These are phyloP conservation scores for Sesia apiformis DNA, from an alignment of 2,888 invertebrate genomes.

Conservation along the genomic window DNA sequence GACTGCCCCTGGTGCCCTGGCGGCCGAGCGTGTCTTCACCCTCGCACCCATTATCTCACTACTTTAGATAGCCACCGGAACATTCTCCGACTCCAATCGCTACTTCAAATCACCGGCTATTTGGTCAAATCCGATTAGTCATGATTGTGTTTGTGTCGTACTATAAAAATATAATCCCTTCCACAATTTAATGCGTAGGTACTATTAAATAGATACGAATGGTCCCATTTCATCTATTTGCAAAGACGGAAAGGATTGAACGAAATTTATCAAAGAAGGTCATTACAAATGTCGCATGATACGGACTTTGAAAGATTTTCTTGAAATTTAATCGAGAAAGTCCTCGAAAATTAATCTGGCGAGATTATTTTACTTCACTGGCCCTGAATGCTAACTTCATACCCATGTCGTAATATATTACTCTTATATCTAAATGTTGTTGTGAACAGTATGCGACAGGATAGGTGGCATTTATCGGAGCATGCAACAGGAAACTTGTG, in stretches of 20 bases:
- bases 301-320: conserved; percentile 49
- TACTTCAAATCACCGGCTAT: conserved; percentile 66
- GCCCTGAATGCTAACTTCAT: conserved; percentile 2
- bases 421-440: conserved; percentile 4
- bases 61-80: conserved; percentile 71
- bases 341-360: conserved; percentile 44
- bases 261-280: conserved; percentile 44
- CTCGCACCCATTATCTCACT: conserved; percentile 70
- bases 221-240: conserved; percentile 14
- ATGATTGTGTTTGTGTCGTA: conserved; percentile 66
- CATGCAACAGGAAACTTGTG: conserved; percentile 38
- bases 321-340: conserved; percentile 48
- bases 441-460: conserved; percentile 7
- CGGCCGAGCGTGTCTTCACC: conserved; percentile 24
- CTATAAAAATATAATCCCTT: conserved; percentile 64
- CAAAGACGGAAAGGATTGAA: conserved; percentile 51
- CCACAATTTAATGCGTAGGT: conserved; percentile 22
- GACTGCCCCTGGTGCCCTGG: conserved; percentile 32
- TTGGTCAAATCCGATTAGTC: conserved; percentile 70
- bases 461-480: conserved; percentile 1
- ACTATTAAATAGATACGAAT: conserved; percentile 11
- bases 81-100: conserved; percentile 59
- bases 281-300: conserved; percentile 36
- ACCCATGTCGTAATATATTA: conserved; percentile 2
- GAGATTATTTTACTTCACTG: conserved; percentile 52